Percentiles rank a stretch among this genome's conserved stretches.
These are phyloP conservation scores for Sinella curviseta DNA, from an alignment of 1,140 invertebrate genomes.

Conservation along the genomic window DNA sequence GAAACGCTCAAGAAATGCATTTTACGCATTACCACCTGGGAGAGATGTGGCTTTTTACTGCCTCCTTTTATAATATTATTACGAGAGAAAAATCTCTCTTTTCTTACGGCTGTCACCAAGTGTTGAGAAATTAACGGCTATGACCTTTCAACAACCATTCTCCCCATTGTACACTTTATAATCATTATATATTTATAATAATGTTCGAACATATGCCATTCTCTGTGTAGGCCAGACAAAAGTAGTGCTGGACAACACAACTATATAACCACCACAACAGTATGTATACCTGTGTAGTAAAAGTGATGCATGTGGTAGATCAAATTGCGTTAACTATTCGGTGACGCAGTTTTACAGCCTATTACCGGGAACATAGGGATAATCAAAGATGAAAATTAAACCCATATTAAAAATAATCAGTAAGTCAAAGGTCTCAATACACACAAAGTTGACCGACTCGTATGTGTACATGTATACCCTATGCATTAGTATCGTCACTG, in stretches of 20 bases:
- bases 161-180: background rate
- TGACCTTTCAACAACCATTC: constrained; percentile 15
- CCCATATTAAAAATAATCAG: background rate
- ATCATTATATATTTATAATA: no score
- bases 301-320: no score
- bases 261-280: no score
- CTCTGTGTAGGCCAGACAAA: no score
- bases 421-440: no score
- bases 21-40: background rate
- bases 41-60: constrained; percentile 14
- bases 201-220: no score
- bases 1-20: background rate
- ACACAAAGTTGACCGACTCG: no score
- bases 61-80: background rate
- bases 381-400: background rate
- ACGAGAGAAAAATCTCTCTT: background rate
- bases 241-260: no score
- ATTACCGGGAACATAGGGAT: background rate
- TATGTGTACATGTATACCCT: no score
- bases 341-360: background rate
- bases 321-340: no score
- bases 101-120: constrained; percentile 21
- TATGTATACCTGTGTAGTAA: no score
- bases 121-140: constrained; percentile 21
- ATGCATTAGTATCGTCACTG: no score